Evolutionary conservation across 2,113 vertebrate species (phyloP).

Genomic region (Dipodomys stephensi): DNA sequence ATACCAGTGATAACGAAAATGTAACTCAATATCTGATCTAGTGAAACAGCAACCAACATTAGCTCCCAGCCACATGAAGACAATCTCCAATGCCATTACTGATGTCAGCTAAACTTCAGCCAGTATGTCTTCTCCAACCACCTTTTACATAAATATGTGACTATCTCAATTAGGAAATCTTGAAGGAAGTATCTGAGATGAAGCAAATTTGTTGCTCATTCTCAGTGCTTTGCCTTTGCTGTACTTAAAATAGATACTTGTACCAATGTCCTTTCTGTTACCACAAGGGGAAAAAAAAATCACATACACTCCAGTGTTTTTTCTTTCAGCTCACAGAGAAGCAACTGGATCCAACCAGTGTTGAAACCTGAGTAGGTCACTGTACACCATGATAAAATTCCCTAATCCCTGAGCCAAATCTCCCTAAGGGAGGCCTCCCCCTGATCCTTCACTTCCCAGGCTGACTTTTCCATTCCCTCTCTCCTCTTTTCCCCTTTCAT

Average conservation of each 20-base stretch:
- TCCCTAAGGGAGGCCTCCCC: conserved; percentile 93
- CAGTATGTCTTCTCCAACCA: conserved; percentile 66
- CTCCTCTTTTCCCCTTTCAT: conserved; percentile 93
- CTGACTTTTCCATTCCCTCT: conserved; percentile 95
- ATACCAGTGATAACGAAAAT: conserved; percentile 88
- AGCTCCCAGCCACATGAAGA: conserved; percentile 79
- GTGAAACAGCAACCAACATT: conserved; percentile 82
- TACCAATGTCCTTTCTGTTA: conserved; percentile 90
- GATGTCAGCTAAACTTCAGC: conserved; percentile 79
- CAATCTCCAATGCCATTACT: conserved; percentile 77
- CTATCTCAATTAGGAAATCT: conserved; percentile 81
- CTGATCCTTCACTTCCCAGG: conserved; percentile 92
- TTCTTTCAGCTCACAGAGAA: conserved; percentile 92
- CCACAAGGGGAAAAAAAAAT: conserved; percentile 84
- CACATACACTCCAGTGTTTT: conserved; percentile 89
- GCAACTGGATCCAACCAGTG: conserved; percentile 93
- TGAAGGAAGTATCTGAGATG: conserved; percentile 81
- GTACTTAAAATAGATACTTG: conserved; percentile 89
- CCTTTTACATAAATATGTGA: conserved; percentile 78
- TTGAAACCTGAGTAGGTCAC: conserved; percentile 99
- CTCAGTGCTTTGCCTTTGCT: conserved; percentile 84
- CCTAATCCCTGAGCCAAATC: conserved; percentile 97
- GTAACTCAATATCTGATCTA: conserved; percentile 87
- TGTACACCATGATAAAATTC: conserved; percentile 99
- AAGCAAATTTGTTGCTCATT: conserved; percentile 85